Percentiles rank a stretch among this genome's conserved stretches.
Conservation (phyloP, 2,797 vertebrate genomes). For the Mormyrus proboscirostris region DNA sequence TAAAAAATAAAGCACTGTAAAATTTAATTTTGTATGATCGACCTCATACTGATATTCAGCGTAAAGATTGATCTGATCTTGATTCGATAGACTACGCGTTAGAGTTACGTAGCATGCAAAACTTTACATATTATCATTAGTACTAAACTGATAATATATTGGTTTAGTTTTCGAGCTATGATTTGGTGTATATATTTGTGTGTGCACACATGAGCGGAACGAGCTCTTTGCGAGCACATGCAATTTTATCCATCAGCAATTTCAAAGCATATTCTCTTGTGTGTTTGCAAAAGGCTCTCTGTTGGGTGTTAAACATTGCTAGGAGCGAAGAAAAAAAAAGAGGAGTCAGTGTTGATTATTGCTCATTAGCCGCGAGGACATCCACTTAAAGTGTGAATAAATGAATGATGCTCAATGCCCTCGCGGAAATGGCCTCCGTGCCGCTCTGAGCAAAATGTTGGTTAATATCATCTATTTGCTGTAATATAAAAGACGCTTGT, state of each 20-base stretch:
- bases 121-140: neutral
- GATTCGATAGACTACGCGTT: neutral
- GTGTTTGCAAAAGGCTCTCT: constrained; percentile 51
- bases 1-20: neutral
- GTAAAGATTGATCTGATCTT: neutral
- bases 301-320: constrained; percentile 68
- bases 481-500: constrained; percentile 68
- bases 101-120: neutral
- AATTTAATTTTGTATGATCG: neutral
- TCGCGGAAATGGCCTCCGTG: constrained; percentile 65
- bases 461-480: constrained; percentile 78
- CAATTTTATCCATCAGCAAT: constrained; percentile 23
- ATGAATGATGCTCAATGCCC: constrained; percentile 69
- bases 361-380: constrained; percentile 83
- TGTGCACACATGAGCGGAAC: neutral
- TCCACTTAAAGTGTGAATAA: constrained; percentile 75
- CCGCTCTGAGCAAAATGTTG: constrained; percentile 76
- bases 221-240: neutral
- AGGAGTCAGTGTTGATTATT: constrained; percentile 80
- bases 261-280: constrained; percentile 50
- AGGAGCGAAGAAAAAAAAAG: constrained; percentile 66
- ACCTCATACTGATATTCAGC: neutral
- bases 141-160: neutral
- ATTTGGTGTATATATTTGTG: neutral
- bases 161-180: neutral